Conservation (phyloP, 2,797 vertebrate genomes). For the Pantherophis alleghaniensis region DNA sequence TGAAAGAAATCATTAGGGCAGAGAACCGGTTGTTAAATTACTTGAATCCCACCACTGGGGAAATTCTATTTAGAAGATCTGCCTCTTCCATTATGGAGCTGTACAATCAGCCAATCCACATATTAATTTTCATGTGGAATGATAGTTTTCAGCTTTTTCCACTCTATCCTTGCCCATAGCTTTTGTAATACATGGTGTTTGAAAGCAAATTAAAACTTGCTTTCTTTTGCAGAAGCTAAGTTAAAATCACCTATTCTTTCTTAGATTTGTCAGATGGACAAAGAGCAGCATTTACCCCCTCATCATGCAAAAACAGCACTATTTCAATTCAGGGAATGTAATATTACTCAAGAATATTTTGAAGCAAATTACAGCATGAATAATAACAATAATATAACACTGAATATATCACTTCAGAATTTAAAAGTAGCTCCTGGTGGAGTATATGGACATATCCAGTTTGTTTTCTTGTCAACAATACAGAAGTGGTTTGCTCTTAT, state of each 20-base stretch:
- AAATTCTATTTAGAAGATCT: neutral
- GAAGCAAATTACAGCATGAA: neutral
- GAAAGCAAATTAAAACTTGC: neutral
- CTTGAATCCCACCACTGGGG: neutral
- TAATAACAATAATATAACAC: neutral
- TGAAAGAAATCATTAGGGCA: too few species aligned
- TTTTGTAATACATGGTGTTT: neutral
- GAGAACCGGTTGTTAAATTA: too few species aligned
- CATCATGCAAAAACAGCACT: neutral
- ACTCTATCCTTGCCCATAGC: neutral
- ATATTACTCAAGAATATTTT: neutral
- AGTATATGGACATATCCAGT: neutral
- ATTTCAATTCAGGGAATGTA: neutral
- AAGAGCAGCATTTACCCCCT: neutral
- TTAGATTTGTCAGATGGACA: neutral
- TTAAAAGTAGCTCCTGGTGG: neutral
- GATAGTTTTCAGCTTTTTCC: neutral
- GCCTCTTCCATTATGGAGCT: neutral
- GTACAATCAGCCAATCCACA: neutral
- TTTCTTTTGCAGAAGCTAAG: neutral
- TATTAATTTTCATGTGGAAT: neutral
- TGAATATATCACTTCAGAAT: neutral
- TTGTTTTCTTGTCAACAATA: neutral
- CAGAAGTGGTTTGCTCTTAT: neutral
- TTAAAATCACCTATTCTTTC: neutral